These are phyloP conservation scores for Benitochromis conjunctus DNA, from an alignment of 2,113 vertebrate genomes.

Conservation along the genomic window DNA sequence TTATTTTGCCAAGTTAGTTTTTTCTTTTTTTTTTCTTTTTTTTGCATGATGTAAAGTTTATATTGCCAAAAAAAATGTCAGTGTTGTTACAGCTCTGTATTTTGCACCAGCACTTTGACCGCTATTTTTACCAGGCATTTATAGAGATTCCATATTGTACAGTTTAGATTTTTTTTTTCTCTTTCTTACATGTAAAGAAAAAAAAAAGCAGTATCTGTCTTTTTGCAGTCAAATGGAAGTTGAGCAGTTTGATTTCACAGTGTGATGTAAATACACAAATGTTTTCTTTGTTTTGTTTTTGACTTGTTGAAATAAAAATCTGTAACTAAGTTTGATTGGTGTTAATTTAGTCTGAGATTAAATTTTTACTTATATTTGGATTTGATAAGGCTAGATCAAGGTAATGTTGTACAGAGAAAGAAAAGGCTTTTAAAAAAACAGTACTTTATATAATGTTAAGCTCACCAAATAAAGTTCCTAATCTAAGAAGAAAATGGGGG, in stretches of 20 bases:
- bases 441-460: not conserved
- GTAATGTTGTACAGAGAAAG: not conserved
- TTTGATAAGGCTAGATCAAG: not conserved
- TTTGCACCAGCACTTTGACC: conserved; percentile 73
- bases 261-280: not conserved
- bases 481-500: not conserved
- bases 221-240: not conserved
- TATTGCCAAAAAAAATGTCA: conserved; percentile 39
- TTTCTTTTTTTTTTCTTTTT: no score
- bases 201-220: not conserved
- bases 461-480: not conserved
- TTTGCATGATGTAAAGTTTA: not conserved
- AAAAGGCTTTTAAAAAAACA: not conserved
- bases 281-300: not conserved
- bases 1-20: fast-evolving
- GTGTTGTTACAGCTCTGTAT: conserved; percentile 43
- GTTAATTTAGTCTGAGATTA: not conserved
- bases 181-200: not conserved
- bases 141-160: conserved; percentile 7
- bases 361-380: not conserved
- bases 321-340: not conserved
- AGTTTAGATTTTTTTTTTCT: not conserved
- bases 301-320: conserved; percentile 31
- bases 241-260: not conserved
- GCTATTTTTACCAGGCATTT: conserved; percentile 23